Percentiles rank a stretch among this genome's conserved stretches.
phyloP scores from a whole-genome alignment of 30 jellyfish, hydroid and myxozoan species.

The Catostylus mosaicus region DNA sequence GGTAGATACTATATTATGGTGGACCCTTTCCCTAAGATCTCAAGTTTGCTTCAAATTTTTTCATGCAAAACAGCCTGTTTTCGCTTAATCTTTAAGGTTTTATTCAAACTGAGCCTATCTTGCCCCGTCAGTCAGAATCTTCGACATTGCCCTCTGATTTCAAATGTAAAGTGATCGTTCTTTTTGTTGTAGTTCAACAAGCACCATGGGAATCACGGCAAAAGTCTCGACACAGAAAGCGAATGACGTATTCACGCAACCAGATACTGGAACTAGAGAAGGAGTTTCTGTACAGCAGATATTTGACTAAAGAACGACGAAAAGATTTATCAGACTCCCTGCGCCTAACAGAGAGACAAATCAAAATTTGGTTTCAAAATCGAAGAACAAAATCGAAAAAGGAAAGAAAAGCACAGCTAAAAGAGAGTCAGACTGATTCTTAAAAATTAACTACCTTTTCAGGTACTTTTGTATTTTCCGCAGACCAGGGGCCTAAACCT shows the following conservation, averaged over 20 bases:
- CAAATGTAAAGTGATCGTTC: too few relatives aligned
- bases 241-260: slow-evolving; percentile 88
- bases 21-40: too few relatives aligned
- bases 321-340: slow-evolving; percentile 75
- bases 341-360: slow-evolving; percentile 88
- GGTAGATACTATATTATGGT: too few relatives aligned
- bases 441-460: background rate
- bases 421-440: slow-evolving; percentile 11
- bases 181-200: slow-evolving; percentile 43
- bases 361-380: slow-evolving; percentile 86
- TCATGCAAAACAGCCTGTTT: too few relatives aligned
- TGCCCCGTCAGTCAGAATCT: too few relatives aligned
- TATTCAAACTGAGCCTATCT: too few relatives aligned
- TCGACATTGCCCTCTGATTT: too few relatives aligned
- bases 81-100: too few relatives aligned
- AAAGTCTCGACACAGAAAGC: slow-evolving; percentile 79
- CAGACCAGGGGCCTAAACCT: background rate
- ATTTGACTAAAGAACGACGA: slow-evolving; percentile 86
- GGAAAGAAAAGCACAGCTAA: slow-evolving; percentile 44
- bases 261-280: slow-evolving; percentile 86
- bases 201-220: slow-evolving; percentile 95
- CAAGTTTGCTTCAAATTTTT: too few relatives aligned
- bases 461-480: background rate
- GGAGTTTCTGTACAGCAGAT: slow-evolving; percentile 82
- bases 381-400: slow-evolving; percentile 85